phyloP scores from a whole-genome alignment of 2,888 invertebrate species.

The Vandiemenella viatica region DNA sequence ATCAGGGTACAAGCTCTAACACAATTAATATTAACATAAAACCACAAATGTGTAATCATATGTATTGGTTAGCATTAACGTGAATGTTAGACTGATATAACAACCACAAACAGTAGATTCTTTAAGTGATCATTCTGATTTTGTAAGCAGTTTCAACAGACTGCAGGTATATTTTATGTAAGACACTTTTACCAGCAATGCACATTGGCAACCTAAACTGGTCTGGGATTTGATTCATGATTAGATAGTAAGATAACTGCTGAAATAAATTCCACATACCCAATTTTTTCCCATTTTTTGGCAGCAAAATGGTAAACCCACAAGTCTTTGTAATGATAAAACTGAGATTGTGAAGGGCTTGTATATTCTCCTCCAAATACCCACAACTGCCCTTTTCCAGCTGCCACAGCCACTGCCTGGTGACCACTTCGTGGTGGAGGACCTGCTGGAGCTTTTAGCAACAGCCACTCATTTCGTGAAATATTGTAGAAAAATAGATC shows the following conservation, averaged over 20 bases:
- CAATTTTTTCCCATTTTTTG: slow-evolving; percentile 69
- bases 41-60: no score
- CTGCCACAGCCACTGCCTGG: slow-evolving; percentile 62
- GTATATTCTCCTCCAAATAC: slow-evolving; percentile 87
- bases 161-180: no score
- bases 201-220: no score
- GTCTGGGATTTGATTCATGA: no score
- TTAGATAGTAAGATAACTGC: background rate
- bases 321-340: slow-evolving; percentile 82
- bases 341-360: slow-evolving; percentile 78
- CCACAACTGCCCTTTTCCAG: slow-evolving; percentile 58
- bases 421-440: slow-evolving; percentile 84
- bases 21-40: no score
- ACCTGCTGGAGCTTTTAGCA: slow-evolving; percentile 63
- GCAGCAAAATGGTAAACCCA: slow-evolving; percentile 69
- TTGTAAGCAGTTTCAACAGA: no score
- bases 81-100: no score
- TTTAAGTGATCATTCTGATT: no score
- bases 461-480: slow-evolving; percentile 60
- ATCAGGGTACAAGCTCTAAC: no score
- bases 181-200: no score
- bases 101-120: no score
- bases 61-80: no score
- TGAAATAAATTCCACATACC: slow-evolving; percentile 23
- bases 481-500: slow-evolving; percentile 75